Conservation (phyloP, 1,140 invertebrate species). For the Chironomus tepperi region DNA sequence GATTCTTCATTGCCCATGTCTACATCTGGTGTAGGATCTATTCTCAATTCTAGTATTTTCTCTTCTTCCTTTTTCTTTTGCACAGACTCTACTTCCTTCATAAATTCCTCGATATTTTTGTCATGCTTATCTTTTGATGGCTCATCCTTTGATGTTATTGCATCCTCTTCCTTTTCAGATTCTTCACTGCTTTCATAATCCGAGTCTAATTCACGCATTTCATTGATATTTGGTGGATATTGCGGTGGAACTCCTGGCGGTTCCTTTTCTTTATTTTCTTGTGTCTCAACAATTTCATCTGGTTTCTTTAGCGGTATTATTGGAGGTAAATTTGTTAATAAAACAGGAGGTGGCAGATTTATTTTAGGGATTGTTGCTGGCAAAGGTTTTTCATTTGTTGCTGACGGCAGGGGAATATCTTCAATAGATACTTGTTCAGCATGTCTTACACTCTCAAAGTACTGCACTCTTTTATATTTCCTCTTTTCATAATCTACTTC, state of each 20-base stretch:
- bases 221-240: conserved; percentile 62
- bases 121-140: conserved; percentile 30
- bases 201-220: conserved; percentile 43
- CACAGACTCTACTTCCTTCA: conserved; percentile 83
- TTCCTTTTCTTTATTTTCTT: conserved; percentile 41
- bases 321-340: conserved; percentile 36
- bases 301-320: conserved; percentile 38
- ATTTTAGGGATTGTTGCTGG: conserved; percentile 72
- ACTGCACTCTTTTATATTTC: conserved; percentile 73
- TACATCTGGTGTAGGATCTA: conserved; percentile 32
- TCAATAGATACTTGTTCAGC: conserved; percentile 94
- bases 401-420: conserved; percentile 85
- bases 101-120: conserved; percentile 85
- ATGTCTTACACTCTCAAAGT: conserved; percentile 90
- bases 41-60: conserved; percentile 30
- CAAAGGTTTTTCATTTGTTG: conserved; percentile 37
- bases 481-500: conserved; percentile 90
- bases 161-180: conserved; percentile 39
- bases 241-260: conserved; percentile 83
- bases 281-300: conserved; percentile 26
- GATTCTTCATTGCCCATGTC: conserved; percentile 29
- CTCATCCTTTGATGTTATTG: conserved; percentile 29
- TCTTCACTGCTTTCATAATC: conserved; percentile 48
- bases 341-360: conserved; percentile 41
- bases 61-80: conserved; percentile 63